Percentiles rank a stretch among this genome's conserved stretches.
Evolutionary conservation across 2,113 vertebrate species (phyloP).

Genomic region (Rhinogobius similis): DNA sequence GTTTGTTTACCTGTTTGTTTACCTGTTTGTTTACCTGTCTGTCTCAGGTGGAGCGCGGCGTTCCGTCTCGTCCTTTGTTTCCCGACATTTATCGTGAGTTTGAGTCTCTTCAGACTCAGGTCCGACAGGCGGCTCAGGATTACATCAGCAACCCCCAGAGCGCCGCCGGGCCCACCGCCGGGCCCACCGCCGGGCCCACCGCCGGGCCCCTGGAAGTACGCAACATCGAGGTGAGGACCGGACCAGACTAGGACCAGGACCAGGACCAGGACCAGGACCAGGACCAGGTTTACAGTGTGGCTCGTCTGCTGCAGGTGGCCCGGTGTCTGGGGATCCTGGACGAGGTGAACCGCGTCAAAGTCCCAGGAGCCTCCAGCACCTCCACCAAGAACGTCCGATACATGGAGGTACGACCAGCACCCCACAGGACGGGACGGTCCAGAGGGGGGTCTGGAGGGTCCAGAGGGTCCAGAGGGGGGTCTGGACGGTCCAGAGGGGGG

Average conservation of each 20-base stretch:
- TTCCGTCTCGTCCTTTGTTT: constrained; percentile 78
- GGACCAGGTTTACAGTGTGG: too few species aligned
- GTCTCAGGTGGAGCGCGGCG: constrained; percentile 82
- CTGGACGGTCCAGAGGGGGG: not conserved
- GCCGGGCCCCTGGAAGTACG: constrained; percentile 80
- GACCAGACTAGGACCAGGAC: not conserved
- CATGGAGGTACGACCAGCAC: constrained; percentile 71
- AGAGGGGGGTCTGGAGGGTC: too few species aligned
- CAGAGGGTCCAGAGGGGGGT: not conserved
- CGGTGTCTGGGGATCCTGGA: constrained; percentile 77
- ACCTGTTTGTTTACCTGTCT: not conserved
- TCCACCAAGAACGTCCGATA: constrained; percentile 69
- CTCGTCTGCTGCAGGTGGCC: constrained; percentile 62
- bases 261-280: too few species aligned
- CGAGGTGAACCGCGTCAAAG: constrained; percentile 73
- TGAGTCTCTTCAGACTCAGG: constrained; percentile 86
- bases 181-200: too few species aligned
- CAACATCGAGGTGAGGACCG: constrained; percentile 80
- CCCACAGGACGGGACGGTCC: not conserved
- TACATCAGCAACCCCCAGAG: constrained; percentile 78
- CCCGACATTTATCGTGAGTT: constrained; percentile 91
- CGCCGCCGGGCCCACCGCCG: constrained; percentile 1
- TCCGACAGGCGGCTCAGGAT: constrained; percentile 86
- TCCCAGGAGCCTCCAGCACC: constrained; percentile 51
- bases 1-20: too few species aligned